phyloP scores from a whole-genome alignment of 2,888 invertebrate species.

The Lithophane ornitopus region DNA sequence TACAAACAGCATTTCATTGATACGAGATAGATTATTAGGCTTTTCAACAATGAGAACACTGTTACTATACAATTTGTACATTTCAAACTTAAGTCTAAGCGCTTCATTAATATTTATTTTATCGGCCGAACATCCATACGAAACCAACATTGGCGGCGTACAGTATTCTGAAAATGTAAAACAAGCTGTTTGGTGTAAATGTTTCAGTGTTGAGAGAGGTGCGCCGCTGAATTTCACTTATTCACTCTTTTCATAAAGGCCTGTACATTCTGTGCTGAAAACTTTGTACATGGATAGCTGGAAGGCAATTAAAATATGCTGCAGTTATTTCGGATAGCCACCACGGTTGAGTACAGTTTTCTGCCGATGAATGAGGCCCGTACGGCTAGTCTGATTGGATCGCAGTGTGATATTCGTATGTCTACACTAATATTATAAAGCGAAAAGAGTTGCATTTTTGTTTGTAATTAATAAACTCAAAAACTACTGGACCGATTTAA shows the following conservation, averaged over 20 bases:
- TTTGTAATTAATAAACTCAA: too few species aligned
- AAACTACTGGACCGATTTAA: too few species aligned
- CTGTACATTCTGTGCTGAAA: slow-evolving; percentile 38
- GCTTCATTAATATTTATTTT: slow-evolving; percentile 7
- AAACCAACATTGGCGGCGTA: slow-evolving; percentile 50
- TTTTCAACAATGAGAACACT: neutral
- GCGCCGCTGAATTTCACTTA: slow-evolving; percentile 65
- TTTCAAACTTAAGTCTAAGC: too few species aligned
- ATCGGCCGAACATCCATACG: slow-evolving; percentile 35
- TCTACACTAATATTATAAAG: too few species aligned
- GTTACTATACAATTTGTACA: too few species aligned
- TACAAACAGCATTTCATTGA: too few species aligned
- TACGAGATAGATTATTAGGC: too few species aligned
- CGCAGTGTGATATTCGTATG: too few species aligned
- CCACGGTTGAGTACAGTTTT: slow-evolving; percentile 6
- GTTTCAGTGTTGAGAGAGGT: slow-evolving; percentile 61
- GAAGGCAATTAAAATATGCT: slow-evolving; percentile 31
- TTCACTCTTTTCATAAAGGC: slow-evolving; percentile 59
- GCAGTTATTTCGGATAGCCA: slow-evolving; percentile 19
- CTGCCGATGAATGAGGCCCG: neutral
- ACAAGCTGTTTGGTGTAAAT: slow-evolving; percentile 68
- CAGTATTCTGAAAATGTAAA: slow-evolving; percentile 70
- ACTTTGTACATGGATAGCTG: neutral
- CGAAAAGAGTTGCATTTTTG: too few species aligned
- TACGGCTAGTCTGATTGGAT: neutral